Percentiles rank a stretch among this genome's conserved stretches.
phyloP scores from a whole-genome alignment of 1,140 invertebrate species.

The Elysia chlorotica region DNA sequence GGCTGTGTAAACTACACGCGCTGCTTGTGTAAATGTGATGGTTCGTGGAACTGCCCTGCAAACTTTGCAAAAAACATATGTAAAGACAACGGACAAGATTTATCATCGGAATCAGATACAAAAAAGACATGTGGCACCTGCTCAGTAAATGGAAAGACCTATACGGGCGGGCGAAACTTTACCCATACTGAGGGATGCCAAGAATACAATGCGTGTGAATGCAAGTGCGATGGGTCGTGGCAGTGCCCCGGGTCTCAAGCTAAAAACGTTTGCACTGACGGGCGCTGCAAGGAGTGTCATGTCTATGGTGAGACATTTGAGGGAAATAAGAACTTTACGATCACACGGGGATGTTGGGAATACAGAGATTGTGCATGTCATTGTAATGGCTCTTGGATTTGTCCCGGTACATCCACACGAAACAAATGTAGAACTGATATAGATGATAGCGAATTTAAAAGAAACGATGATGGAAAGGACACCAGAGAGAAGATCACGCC shows the following conservation, averaged over 20 bases:
- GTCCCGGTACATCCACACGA: conserved; percentile 15
- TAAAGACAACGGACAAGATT: not conserved
- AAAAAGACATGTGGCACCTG: conserved; percentile 38
- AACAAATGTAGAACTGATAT: not conserved
- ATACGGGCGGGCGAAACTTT: conserved; percentile 35
- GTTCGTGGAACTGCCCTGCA: conserved; percentile 31
- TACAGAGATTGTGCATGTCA: conserved; percentile 27
- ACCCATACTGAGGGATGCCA: conserved; percentile 28
- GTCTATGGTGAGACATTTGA: not conserved
- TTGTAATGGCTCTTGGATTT: conserved; percentile 32
- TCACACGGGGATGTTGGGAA: conserved; percentile 15
- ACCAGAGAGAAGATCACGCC: not conserved
- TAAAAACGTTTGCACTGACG: conserved; percentile 27
- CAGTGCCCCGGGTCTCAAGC: conserved; percentile 32
- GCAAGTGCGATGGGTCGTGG: conserved; percentile 42
- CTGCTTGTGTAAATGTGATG: conserved; percentile 37
- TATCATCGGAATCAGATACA: not conserved
- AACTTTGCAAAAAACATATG: conserved; percentile 28
- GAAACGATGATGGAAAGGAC: not conserved
- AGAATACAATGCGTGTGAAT: conserved; percentile 32
- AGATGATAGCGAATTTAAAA: not conserved
- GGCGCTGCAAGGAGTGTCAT: not conserved
- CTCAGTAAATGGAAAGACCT: conserved; percentile 31
- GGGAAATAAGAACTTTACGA: conserved; percentile 28
- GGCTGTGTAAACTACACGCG: conserved; percentile 28